Base-by-base conservation (phyloP, 2,113 vertebrate species). In the Eubucco bourcierii region DNA sequence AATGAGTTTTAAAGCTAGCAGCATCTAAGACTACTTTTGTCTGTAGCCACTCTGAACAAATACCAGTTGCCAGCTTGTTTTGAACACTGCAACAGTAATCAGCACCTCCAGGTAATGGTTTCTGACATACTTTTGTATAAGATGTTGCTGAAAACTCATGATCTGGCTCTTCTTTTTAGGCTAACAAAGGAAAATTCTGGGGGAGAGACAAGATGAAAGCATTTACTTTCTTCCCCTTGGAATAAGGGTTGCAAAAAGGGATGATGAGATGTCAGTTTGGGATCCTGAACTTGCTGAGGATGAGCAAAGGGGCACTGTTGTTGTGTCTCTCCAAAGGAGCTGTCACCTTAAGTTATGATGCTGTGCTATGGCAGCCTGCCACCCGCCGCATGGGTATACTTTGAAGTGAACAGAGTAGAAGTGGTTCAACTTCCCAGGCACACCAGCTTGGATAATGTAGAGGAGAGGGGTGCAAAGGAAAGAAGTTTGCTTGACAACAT, bases 51-150 rank as follows among this genome's bases (percentile, higher is more conserved):
- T 95, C 84, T 85, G 95, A 68, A 94, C 80, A 92, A 90, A 80
- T 63, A 88, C 77, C 70, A 68, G 68, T 92, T 94, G 87, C 94
- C 93, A 94, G 20, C 58, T 92, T 83, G 72, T 90, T 84, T 89
- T 88, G 64, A 94, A 84, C 15, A 52, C 80, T 1, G 10, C 68
- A 80, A 7, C 44, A 46, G 64, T 58, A 94, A 95, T 96, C 91
- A 86, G 93, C 82, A 79, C 61, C 84, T 90, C 79, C 73, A 94
- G 93, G 90, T 96, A 91, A 92, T 83, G 82, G 79, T 39, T 94
- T 34, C 76, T 94, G 90, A 94, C 87, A 91, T 15, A 52, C 61
- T 87, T 65, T 31, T 29, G 44, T 80, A 65, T 19, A 58, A 91
- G 90, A 84, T 55, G 24, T 63, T 81, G 70, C 61, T 84, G 82